Base-by-base conservation (phyloP, 2,113 vertebrate species). In the Hylia prasina region DNA sequence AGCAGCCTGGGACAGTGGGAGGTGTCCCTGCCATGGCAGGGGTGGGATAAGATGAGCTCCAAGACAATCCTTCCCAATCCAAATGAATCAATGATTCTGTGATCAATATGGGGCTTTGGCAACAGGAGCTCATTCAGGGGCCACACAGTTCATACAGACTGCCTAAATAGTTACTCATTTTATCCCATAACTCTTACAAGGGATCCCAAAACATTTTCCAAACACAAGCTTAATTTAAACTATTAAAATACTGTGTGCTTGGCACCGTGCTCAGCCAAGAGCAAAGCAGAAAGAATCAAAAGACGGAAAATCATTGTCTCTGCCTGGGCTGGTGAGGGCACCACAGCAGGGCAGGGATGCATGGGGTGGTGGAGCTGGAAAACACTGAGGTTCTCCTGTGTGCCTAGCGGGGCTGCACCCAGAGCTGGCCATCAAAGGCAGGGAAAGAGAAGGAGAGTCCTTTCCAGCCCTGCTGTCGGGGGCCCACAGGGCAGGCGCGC, bases 351-450 rank as follows among this genome's bases (percentile, higher is more conserved):
- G 42, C 31, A 69, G 65, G 56, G 61, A 31, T 24, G 9, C 8
- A 0, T 0, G 0, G 27, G 7, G 4, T 9, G 35, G 2, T 14
- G 40, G 33, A 33, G 28, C 8, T 0, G 1, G 28, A 78, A 35
- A 45, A 6, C 14, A 2, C 39, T 0, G 31, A 18, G 7, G 47
- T 35, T 50, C 48, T 8, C 11, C 61, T 39, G 63, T 18, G 63
- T 31, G 54, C 33, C 17, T 15, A 14, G 10, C 22, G 13, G 24
- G 1, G 0, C 45, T 39, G 70, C 45, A 17, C 35, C 39, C 39
- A 4, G 13, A 70, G 54, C 45, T 6, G 37, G 22, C 6, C 68
- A 15, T 0, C 5, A 1, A 12, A 76, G 6, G 3, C 15, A 8
- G 4, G 61, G 61, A 15, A 50, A 27, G 15, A 33, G 40, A 1